Base-by-base conservation (phyloP, 2,113 vertebrate genomes). In the Aptenodytes forsteri region DNA sequence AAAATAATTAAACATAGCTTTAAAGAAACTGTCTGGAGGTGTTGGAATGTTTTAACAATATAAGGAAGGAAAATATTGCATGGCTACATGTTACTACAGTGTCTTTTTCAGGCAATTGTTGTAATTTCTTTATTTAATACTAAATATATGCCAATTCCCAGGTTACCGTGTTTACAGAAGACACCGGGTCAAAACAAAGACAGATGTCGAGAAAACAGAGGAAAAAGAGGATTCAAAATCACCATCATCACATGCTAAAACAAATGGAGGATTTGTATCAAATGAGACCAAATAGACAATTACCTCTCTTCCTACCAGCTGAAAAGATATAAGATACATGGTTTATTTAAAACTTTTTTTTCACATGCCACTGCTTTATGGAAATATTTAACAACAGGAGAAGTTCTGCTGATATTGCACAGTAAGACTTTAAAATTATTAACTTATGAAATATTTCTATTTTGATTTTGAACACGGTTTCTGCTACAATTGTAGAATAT, bases 91-190 rank as follows among this genome's bases (percentile, higher is more conserved):
- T 18, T 50, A 58, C 7, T 58, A 27, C 11, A 36, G 5, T 16
- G 10, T n/a, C 8, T 76, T 89, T 90, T 91, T 38, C 3, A 73
- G 52, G 29, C 23, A 86, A 18, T 46, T 46, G 30, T 71, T 80
- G 22, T n/a, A 18, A 83, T 83, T 89, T n/a, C 42, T 89, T 75
- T 73, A 67, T 87, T 89, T 97, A 88, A 97, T 61, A 52, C 17
- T 70, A 62, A 82, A 5, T 80, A 14, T 97, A 49, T 87, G 42
- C 84, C 54, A 5, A 93, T 96, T 97, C 34, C 13, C 94, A 99
- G 99, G 32, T 6, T 99, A 99, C 84, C 94, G 98, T 72, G 0
- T 54, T 13, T 98, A 99, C 61, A 99, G 97, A 97, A 98, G 70
- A 69, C 6, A 0, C 2, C 54, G 0, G 6, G 11, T 54, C 11